Conservation (phyloP, 2,113 vertebrate species). For the Oophaga pumilio region DNA sequence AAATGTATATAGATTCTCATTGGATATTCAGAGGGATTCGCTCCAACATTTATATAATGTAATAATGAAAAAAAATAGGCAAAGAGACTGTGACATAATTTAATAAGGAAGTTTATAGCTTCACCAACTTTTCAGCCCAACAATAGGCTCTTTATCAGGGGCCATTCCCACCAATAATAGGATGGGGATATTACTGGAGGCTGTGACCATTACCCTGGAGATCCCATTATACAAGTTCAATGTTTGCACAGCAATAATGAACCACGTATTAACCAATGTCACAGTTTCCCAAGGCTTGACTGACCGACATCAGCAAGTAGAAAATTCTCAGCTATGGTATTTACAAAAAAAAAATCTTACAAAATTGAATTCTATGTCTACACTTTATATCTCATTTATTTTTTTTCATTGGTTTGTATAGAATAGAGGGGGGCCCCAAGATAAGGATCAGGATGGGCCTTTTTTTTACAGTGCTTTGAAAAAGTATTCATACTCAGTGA, state of each 20-base stretch:
- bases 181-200: constrained; percentile 49
- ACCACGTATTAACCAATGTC: constrained; percentile 52
- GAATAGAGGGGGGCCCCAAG: background rate
- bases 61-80: constrained; percentile 2
- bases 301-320: constrained; percentile 15
- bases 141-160: constrained; percentile 42
- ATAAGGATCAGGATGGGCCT: too few species aligned
- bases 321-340: constrained; percentile 18
- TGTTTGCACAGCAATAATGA: constrained; percentile 56
- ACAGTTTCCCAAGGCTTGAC: constrained; percentile 40
- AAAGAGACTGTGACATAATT: constrained; percentile 48
- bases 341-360: background rate
- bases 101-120: constrained; percentile 46
- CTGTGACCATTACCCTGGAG: constrained; percentile 48
- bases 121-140: constrained; percentile 38
- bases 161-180: constrained; percentile 49
- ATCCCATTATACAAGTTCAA: constrained; percentile 48
- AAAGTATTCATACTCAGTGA: too few species aligned
- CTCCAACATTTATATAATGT: constrained; percentile 8
- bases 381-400: background rate
- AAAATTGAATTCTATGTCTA: background rate
- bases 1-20: background rate
- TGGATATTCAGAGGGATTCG: constrained; percentile 10
- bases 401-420: background rate
- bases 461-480: too few species aligned